These are phyloP conservation scores for Sesia apiformis DNA, from an alignment of 2,888 invertebrate species.

Conservation along the genomic window DNA sequence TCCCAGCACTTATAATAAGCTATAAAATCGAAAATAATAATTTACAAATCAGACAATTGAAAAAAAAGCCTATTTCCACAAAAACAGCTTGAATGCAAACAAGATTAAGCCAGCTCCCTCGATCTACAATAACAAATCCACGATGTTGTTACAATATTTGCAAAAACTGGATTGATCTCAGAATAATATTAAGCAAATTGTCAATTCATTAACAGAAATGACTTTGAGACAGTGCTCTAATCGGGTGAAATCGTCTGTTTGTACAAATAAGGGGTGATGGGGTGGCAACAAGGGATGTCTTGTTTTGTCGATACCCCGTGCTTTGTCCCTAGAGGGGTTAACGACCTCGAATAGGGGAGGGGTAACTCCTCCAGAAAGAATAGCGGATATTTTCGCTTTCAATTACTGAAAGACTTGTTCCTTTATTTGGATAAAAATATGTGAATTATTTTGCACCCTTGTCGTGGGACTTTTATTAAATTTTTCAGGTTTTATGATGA, in stretches of 20 bases:
- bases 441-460: too few species aligned
- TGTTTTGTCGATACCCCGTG: neutral
- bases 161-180: neutral
- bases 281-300: neutral
- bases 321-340: neutral
- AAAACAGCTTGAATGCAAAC: neutral
- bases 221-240: neutral
- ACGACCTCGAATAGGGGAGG: neutral
- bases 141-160: neutral
- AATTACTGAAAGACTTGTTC: too few species aligned
- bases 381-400: too few species aligned
- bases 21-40: too few species aligned
- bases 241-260: neutral
- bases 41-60: neutral
- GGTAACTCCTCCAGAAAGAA: too few species aligned
- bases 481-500: too few species aligned
- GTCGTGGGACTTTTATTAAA: too few species aligned
- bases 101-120: too few species aligned
- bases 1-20: too few species aligned
- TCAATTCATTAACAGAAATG: neutral
- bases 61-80: neutral
- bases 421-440: too few species aligned
- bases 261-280: constrained; percentile 1
- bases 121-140: too few species aligned
- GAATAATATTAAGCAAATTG: neutral